A percentile compares a stretch with the other conserved stretches of the same genome.
Conservation (phyloP, 2,888 invertebrate species). For the Scelioninae gen. 2 region DNA sequence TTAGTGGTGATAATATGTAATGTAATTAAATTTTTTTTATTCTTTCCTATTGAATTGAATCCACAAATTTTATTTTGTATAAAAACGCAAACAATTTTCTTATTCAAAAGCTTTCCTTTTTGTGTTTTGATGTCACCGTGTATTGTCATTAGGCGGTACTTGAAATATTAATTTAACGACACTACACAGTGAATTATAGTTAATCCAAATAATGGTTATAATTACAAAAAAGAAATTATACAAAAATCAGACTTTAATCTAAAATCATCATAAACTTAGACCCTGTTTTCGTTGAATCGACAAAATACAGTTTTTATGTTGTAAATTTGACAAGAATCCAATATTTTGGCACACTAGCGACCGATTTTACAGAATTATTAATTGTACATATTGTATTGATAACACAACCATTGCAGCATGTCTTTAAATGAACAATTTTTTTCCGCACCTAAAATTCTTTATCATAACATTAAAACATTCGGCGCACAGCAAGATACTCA, state of each 20-base stretch:
- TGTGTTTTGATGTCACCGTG: constrained; percentile 10
- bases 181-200: no score
- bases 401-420: background rate
- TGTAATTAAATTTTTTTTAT: no score
- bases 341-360: constrained; percentile 3
- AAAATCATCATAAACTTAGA: constrained; percentile 17
- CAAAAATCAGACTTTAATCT: background rate
- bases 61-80: constrained; percentile 1
- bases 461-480: constrained; percentile 1
- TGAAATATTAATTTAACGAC: background rate
- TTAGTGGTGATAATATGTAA: no score
- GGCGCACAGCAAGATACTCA: constrained; percentile 12
- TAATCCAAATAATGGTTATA: background rate
- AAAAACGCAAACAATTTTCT: background rate
- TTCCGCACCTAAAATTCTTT: background rate
- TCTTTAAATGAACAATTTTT: background rate
- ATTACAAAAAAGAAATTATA: background rate
- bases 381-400: no score
- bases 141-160: constrained; percentile 32
- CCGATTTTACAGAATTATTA: no score
- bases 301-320: constrained; percentile 9
- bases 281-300: constrained; percentile 34
- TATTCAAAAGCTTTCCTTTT: constrained; percentile 6
- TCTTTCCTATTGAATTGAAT: background rate
- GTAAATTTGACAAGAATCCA: constrained; percentile 21